phyloP scores from a whole-genome alignment of 2,797 vertebrate genomes.

The Sphaeramia orbicularis region DNA sequence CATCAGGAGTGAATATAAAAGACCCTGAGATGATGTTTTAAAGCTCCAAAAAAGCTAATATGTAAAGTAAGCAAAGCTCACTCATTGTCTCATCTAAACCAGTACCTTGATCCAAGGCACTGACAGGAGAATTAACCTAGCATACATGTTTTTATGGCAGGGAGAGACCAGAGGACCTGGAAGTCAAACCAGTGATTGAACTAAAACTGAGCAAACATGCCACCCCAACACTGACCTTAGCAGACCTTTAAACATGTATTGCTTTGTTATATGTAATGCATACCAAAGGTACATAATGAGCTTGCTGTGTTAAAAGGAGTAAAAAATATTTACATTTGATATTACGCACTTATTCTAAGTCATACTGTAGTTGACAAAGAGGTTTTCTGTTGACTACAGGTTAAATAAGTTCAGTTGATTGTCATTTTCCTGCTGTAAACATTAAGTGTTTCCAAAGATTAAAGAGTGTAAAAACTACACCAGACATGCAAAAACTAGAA shows the following conservation, averaged over 20 bases:
- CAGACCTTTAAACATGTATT: background rate
- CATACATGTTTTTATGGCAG: no score
- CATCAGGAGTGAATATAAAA: background rate
- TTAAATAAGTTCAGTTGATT: slow-evolving; percentile 46
- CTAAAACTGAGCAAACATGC: no score
- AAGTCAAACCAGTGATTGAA: no score
- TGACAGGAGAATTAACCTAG: no score
- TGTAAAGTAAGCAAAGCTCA: background rate
- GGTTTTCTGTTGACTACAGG: background rate
- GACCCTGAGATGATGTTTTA: background rate
- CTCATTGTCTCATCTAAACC: no score
- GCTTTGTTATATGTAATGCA: background rate
- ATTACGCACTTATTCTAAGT: background rate
- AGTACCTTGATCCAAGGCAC: no score
- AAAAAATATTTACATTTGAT: slow-evolving; percentile 10
- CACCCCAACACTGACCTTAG: no score
- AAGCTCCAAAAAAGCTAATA: background rate
- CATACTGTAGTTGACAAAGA: background rate
- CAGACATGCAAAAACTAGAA: background rate
- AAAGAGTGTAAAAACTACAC: no score
- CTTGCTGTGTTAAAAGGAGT: background rate
- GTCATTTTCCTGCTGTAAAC: slow-evolving; percentile 36
- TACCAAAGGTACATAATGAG: background rate
- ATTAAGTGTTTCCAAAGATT: background rate
- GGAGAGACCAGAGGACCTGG: no score